A percentile compares a stretch with the other conserved stretches of the same genome.
phyloP scores from a whole-genome alignment of 1,140 invertebrate genomes.

The Tribolium madens region DNA sequence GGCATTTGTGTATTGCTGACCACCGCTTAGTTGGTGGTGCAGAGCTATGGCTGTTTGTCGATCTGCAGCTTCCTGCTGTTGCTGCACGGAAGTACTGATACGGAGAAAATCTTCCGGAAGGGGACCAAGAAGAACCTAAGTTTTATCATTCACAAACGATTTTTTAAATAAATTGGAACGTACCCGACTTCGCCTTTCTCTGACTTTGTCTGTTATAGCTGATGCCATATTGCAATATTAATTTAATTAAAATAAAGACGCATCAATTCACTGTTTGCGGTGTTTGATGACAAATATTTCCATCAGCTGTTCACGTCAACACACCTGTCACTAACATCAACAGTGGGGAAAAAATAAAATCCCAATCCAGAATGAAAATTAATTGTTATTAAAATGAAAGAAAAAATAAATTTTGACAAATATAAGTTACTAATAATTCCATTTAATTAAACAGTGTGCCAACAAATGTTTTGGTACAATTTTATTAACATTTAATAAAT shows the following conservation, averaged over 20 bases:
- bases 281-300: constrained; percentile 20
- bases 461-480: too few relatives aligned
- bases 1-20: constrained; percentile 65
- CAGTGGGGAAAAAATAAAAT: not conserved
- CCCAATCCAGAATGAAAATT: not conserved
- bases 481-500: too few relatives aligned
- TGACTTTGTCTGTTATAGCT: constrained; percentile 62
- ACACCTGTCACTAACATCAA: not conserved
- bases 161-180: constrained; percentile 44
- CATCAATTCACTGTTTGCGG: not conserved
- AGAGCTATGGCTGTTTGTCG: constrained; percentile 83
- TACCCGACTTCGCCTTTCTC: constrained; percentile 61
- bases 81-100: constrained; percentile 68
- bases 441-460: too few relatives aligned
- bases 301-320: constrained; percentile 4
- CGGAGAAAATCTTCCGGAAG: constrained; percentile 86
- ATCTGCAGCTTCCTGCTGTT: constrained; percentile 81
- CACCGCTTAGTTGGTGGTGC: constrained; percentile 78
- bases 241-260: not conserved
- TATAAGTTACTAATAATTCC: too few relatives aligned
- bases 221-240: constrained; percentile 58
- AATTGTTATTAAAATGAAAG: not conserved
- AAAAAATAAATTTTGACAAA: not conserved
- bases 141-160: not conserved
- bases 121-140: constrained; percentile 81